Evolutionary conservation across 2,888 invertebrate species (phyloP), one percentile per base, ranked within the genome.

Genomic region (Dione juno): DNA sequence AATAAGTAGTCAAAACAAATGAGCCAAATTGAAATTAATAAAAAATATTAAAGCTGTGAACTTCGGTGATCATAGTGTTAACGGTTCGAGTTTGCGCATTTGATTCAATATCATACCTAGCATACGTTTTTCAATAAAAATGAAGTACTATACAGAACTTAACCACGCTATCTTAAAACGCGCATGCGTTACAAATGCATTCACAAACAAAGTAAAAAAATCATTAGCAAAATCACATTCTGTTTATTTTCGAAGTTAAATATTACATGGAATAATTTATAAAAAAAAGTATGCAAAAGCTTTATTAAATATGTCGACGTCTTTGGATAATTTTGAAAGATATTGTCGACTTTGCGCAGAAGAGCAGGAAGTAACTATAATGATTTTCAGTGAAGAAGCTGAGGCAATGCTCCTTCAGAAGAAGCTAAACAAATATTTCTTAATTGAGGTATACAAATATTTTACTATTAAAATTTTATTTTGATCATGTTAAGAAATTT

Each of bases 391-490:
- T 79, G 94, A 94, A 79, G 95, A 95, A 89, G 95, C 95, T 71
- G 94, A 94, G 84, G 94, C 94, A 81, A 93, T 94, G 88, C 94
- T 94, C 80, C 90, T 96, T 72, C 94, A 94, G 82, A 94, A 94
- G 75, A 95, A 95, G 89, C 94, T 96, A 78, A 94, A 94, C 81
- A 95, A 94, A 89, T 96, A 96, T 90, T 91, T 96, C 77, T 93
- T 94, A 79, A 94, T 96, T 80, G 94, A 95, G 94, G 96, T 96
- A 82, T 79, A 57, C 52, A 57, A 37, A 37, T 37, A 7, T 37
- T 41, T 64, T 48, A n/a, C n/a, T n/a, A n/a, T n/a, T n/a, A n/a
- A n/a, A n/a, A n/a, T n/a, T n/a, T n/a, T n/a, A n/a, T n/a, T n/a
- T n/a, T n/a, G n/a, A n/a, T n/a, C n/a, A n/a, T n/a, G n/a, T n/a